Conservation (phyloP, 2,797 vertebrate genomes). For the Peromyscus eremicus region DNA sequence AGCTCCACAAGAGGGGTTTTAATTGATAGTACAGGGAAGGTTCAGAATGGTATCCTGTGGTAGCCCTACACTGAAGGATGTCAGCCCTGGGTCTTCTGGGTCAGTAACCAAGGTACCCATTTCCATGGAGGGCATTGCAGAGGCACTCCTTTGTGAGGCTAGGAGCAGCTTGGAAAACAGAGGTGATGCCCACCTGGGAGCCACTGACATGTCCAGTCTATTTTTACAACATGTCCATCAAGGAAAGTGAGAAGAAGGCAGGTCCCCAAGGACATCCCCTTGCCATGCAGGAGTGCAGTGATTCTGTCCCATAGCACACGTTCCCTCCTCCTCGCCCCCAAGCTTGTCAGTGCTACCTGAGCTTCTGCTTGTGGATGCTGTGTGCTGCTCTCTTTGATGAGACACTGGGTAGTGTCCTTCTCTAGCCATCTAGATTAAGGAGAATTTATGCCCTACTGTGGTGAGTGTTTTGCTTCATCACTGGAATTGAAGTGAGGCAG, state of each 20-base stretch:
- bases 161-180: background rate
- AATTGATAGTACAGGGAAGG: slow-evolving; percentile 67
- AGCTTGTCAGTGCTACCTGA: background rate
- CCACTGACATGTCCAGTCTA: too few relatives aligned
- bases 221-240: background rate
- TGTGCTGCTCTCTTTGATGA: background rate
- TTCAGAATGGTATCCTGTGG: background rate
- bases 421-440: background rate
- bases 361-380: background rate
- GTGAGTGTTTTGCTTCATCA: background rate
- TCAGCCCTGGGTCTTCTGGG: background rate
- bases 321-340: too few relatives aligned
- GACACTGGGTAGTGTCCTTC: background rate
- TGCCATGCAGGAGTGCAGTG: background rate
- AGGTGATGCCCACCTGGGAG: background rate
- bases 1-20: slow-evolving; percentile 65
- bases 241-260: background rate
- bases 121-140: background rate
- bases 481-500: background rate
- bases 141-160: background rate
- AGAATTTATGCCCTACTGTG: background rate
- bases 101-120: background rate
- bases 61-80: too few relatives aligned
- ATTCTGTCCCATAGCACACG: background rate
- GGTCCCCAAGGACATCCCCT: background rate